A percentile compares a stretch with the other conserved stretches of the same genome.
Evolutionary conservation across 2,797 vertebrate species (phyloP).

Genomic region (Melanotaenia boesemani): DNA sequence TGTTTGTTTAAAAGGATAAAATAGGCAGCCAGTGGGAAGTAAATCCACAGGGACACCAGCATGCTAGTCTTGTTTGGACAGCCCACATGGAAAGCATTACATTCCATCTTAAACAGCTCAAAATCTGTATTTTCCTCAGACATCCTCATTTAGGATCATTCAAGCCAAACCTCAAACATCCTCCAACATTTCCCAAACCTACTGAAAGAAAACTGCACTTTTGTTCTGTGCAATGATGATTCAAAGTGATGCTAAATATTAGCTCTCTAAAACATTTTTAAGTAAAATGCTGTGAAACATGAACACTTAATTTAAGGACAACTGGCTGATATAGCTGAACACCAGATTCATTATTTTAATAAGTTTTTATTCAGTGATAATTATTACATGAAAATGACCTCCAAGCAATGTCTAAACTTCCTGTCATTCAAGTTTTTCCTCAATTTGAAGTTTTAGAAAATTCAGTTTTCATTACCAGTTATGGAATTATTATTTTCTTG

Average conservation of each 20-base stretch:
- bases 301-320: not conserved
- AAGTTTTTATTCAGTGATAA: too few species aligned
- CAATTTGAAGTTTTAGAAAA: too few species aligned
- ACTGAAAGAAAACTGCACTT: conserved; percentile 22
- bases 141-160: conserved; percentile 44
- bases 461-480: too few species aligned
- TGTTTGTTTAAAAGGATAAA: conserved; percentile 36
- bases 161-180: conserved; percentile 67
- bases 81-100: conserved; percentile 57
- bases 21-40: conserved; percentile 17
- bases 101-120: conserved; percentile 40
- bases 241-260: conserved; percentile 13
- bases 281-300: not conserved
- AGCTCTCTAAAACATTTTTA: not conserved
- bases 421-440: too few species aligned
- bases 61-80: conserved; percentile 40
- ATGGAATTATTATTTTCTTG: not conserved
- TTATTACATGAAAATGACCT: too few species aligned
- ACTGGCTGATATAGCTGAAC: not conserved
- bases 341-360: too few species aligned
- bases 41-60: conserved; percentile 29
- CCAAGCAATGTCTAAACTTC: too few species aligned
- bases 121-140: conserved; percentile 46
- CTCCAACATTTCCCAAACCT: conserved; percentile 32
- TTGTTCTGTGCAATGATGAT: not conserved